phyloP scores from a whole-genome alignment of 2,113 vertebrate species.

The Lamprotornis superbus region DNA sequence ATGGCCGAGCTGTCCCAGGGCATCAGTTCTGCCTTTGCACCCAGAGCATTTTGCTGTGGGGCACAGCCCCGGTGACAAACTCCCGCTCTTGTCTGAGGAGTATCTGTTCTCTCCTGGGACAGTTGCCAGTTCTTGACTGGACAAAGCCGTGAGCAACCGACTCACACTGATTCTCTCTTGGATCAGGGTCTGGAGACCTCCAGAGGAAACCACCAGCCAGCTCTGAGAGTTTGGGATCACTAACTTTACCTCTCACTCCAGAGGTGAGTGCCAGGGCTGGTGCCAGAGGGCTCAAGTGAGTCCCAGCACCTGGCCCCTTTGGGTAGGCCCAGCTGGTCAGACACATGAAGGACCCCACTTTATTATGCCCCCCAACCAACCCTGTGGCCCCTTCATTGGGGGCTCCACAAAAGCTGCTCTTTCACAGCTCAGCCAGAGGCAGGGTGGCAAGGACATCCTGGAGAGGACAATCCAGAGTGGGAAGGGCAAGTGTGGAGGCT shows the following conservation, averaged over 20 bases:
- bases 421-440: not conserved
- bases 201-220: not conserved
- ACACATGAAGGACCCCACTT: not conserved
- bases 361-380: not conserved
- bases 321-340: not conserved
- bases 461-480: not conserved
- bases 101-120: not conserved
- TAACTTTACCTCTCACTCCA: not conserved
- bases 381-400: rapidly evolving
- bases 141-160: not conserved
- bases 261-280: not conserved
- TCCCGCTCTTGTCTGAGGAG: not conserved
- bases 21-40: not conserved
- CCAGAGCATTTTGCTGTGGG: not conserved
- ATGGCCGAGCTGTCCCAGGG: not conserved
- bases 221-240: not conserved
- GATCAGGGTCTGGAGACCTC: not conserved
- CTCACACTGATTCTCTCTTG: not conserved
- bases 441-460: not conserved
- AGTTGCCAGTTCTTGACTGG: not conserved
- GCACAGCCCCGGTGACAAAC: not conserved
- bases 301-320: not conserved
- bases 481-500: not conserved
- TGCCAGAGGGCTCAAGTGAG: not conserved
- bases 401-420: not conserved